phyloP scores from a whole-genome alignment of 2,797 vertebrate species.

The Nyctalus aviator region DNA sequence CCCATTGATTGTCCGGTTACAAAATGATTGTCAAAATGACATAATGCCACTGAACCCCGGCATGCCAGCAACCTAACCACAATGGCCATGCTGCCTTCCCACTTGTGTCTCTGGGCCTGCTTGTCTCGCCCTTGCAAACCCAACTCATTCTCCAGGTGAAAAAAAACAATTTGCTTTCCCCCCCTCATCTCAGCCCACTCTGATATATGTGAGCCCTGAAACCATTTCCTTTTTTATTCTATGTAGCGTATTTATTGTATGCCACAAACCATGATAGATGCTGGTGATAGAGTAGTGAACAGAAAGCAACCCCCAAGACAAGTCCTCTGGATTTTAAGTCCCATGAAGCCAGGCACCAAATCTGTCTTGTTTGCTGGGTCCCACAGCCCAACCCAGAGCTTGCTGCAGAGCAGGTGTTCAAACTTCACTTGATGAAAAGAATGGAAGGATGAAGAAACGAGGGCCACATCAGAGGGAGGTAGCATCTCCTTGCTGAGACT shows the following conservation, averaged over 20 bases:
- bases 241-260: not conserved
- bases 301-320: not conserved
- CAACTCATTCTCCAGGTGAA: not conserved
- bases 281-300: not conserved
- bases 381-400: not conserved
- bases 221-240: not conserved
- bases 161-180: not conserved
- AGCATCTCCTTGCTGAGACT: not conserved
- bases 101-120: not conserved
- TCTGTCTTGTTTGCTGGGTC: not conserved
- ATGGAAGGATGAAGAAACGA: not conserved
- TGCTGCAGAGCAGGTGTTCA: not conserved
- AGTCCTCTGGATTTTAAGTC: not conserved
- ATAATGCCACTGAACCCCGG: not conserved
- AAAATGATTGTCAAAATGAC: too few species aligned
- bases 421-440: not conserved
- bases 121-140: not conserved
- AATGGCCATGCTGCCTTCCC: not conserved
- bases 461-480: not conserved
- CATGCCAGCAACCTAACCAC: accelerated
- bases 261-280: not conserved
- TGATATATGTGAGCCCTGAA: not conserved
- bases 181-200: not conserved
- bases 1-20: too few species aligned
- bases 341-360: not conserved